Percentiles rank a stretch among this genome's conserved stretches.
Conservation (phyloP, 2,797 vertebrate species). For the Leptoclinus maculatus region DNA sequence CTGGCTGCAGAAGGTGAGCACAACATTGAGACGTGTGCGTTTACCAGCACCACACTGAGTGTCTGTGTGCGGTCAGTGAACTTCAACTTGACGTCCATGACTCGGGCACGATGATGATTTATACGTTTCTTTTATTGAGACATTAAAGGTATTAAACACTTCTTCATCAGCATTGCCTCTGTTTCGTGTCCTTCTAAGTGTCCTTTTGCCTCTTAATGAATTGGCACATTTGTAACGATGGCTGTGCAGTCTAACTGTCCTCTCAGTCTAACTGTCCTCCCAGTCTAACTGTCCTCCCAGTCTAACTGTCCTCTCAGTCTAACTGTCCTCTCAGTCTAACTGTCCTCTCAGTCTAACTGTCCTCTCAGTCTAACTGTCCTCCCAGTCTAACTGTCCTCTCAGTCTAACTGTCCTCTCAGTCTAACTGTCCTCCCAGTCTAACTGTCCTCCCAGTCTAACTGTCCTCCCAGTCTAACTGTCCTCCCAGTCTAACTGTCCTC, state of each 20-base stretch:
- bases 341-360: neutral
- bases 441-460: too few relatives aligned
- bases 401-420: neutral
- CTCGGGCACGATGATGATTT: neutral
- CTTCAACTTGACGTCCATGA: neutral
- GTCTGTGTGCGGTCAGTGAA: neutral
- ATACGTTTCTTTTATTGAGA: neutral
- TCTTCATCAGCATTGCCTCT: neutral
- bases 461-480: too few relatives aligned
- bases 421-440: too few relatives aligned
- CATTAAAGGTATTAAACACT: neutral
- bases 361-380: neutral
- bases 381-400: too few relatives aligned
- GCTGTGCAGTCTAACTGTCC: neutral
- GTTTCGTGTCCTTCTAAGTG: too few relatives aligned
- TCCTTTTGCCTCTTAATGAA: neutral
- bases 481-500: too few relatives aligned
- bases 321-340: neutral
- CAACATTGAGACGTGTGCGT: neutral
- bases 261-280: neutral
- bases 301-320: neutral
- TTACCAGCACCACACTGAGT: neutral
- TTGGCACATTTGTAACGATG: neutral
- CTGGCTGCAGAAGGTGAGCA: neutral
- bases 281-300: too few relatives aligned